Evolutionary conservation across 2,113 vertebrate species (phyloP), one percentile per base, ranked within the genome.

Genomic region (Gasterosteus aculeatus): DNA sequence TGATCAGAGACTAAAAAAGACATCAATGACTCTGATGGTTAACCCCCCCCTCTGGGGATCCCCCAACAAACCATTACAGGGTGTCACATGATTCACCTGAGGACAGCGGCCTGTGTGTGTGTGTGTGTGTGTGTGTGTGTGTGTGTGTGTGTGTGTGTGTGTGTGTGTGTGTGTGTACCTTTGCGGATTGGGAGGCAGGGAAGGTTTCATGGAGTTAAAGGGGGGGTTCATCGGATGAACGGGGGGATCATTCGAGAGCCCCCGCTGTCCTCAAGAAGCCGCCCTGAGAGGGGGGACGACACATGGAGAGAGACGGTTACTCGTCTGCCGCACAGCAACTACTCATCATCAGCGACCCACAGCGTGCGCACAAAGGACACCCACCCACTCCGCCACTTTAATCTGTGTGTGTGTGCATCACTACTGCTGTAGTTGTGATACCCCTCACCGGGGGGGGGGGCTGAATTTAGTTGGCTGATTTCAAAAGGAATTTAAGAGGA

Each of bases 161-260:
- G 79, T 62, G 69, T 69, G 68, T 64, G 74, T 56, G 76, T 63
- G 82, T 63, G 71, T 77, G 63, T 46, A 98, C 97, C 97, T 95
- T 89, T 97, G 97, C 85, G 96, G 95, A 57, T 94, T 93, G 78
- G 95, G 95, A 84, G 95, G 96, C 92, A 97, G 94, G 84, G 94
- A 94, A 81, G 96, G 95, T 96, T 98, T 99, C 96, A 97, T 96
- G 93, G 96, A 96, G 95, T 97, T 97, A 95, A 96, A 95, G 93
- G 94, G 96, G 93, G 94, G 95, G 95, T 94, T 97, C 96, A 96
- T 96, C 92, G 88, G 96, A 93, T 90, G 93, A 93, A 92, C 75
- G 80, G 75, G 66, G 90, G 94, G 92, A 91, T 87, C 84, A 93
- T 89, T 47, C 82, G 85, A 80, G 89, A 90, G 72, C 91, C 92